Evolutionary conservation across 2,797 vertebrate species (phyloP).

Genomic region (Florisuga fusca): DNA sequence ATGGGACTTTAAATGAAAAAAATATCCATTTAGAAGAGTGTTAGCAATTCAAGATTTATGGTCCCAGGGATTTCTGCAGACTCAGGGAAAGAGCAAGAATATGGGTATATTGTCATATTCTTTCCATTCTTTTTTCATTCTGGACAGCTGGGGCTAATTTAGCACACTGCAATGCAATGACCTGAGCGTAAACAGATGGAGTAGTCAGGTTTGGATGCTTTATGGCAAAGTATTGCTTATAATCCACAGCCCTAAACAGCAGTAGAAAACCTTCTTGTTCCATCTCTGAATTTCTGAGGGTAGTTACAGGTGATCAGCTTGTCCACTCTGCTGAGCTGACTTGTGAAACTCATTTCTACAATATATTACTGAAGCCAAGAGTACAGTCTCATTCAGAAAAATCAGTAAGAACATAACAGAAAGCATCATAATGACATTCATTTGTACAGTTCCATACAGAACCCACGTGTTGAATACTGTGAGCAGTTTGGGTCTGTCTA

Average conservation of each 20-base stretch:
- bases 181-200: neutral
- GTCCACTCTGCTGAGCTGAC: neutral
- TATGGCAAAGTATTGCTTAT: neutral
- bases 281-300: neutral
- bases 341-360: neutral
- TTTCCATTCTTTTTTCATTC: neutral
- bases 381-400: neutral
- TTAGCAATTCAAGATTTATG: neutral
- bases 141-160: neutral
- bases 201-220: neutral
- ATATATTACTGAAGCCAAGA: neutral
- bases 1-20: slow-evolving; percentile 6
- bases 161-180: neutral
- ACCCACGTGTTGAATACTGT: neutral
- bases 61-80: slow-evolving; percentile 3
- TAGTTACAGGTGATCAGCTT: neutral
- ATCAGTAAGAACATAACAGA: neutral
- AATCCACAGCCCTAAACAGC: neutral
- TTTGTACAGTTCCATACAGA: neutral
- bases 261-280: neutral
- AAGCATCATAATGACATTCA: neutral
- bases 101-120: neutral
- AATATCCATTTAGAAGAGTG: neutral
- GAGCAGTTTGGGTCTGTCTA: neutral
- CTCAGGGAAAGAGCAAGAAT: neutral